Conservation (phyloP, 2,797 vertebrate species). For the Pangasius mekongensis region DNA sequence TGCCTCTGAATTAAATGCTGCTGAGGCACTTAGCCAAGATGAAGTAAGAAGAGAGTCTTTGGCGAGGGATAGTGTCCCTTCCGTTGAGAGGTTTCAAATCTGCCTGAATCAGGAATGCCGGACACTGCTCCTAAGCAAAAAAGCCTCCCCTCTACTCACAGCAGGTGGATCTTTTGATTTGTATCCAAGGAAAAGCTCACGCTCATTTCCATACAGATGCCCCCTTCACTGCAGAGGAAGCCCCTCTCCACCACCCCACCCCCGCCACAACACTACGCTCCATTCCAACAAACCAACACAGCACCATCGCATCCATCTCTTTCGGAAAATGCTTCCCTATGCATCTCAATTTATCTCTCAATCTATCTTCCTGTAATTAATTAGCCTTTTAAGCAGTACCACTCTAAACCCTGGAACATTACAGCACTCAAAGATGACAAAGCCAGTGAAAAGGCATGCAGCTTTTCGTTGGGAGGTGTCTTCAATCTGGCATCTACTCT, state of each 20-base stretch:
- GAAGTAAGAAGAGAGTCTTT: conserved; percentile 63
- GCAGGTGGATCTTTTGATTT: conserved; percentile 84
- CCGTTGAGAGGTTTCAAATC: conserved; percentile 43
- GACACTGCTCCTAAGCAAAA: conserved; percentile 35
- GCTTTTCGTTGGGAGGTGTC: conserved; percentile 35
- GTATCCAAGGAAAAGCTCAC: conserved; percentile 77
- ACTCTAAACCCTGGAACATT: conserved; percentile 55
- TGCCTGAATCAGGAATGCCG: conserved; percentile 34
- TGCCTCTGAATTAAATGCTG: conserved; percentile 74
- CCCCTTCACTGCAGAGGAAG: conserved; percentile 73
- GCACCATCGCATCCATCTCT: conserved; percentile 22
- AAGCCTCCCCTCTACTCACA: conserved; percentile 54
- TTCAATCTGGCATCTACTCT: conserved; percentile 52
- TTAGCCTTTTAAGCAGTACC: conserved; percentile 52
- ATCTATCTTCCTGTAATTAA: conserved; percentile 43
- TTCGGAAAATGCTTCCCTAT: conserved; percentile 23
- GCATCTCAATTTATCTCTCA: conserved; percentile 56
- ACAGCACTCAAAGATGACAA: conserved; percentile 52
- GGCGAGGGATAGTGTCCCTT: conserved; percentile 47
- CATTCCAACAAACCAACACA: conserved; percentile 45
- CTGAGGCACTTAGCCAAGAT: conserved; percentile 69
- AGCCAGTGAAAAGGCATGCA: conserved; percentile 55
- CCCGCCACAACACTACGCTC: conserved; percentile 19
- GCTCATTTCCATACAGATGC: conserved; percentile 84
- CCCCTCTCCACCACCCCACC: conserved; percentile 13